Evolutionary conservation across 1,140 invertebrate species (phyloP).

Genomic region (Spodoptera litura): DNA sequence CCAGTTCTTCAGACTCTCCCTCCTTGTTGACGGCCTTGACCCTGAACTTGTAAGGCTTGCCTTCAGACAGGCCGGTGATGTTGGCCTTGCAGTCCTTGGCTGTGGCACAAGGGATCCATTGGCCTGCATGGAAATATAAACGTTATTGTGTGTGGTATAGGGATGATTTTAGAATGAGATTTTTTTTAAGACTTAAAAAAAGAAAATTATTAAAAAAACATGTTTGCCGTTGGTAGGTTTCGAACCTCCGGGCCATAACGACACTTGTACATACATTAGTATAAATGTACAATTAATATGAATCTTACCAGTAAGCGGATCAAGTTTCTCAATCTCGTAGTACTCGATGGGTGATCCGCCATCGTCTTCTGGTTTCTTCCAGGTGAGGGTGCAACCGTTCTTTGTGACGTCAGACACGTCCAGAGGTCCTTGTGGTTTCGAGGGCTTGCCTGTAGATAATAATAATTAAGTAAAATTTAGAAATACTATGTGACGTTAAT

Average conservation of each 20-base stretch:
- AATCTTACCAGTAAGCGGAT: conserved; percentile 91
- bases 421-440: conserved; percentile 94
- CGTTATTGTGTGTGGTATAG: background rate
- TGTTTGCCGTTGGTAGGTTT: too few relatives aligned
- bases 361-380: conserved; percentile 97
- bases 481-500: too few relatives aligned
- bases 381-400: conserved; percentile 96
- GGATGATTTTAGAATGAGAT: background rate
- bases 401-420: conserved; percentile 96
- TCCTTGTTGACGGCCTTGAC: conserved; percentile 99
- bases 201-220: too few relatives aligned
- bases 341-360: conserved; percentile 97
- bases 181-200: too few relatives aligned
- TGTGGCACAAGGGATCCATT: conserved; percentile 95
- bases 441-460: conserved; percentile 88
- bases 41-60: conserved; percentile 99
- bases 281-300: too few relatives aligned
- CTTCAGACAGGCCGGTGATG: conserved; percentile 94
- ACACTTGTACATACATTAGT: too few relatives aligned
- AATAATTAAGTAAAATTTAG: background rate
- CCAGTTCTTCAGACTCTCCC: conserved; percentile 98
- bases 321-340: conserved; percentile 98
- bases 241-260: too few relatives aligned
- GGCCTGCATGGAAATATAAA: conserved; percentile 83
- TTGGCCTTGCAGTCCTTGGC: conserved; percentile 89